Evolutionary conservation across 2,888 invertebrate species (phyloP), one percentile per base, ranked within the genome.

Genomic region (Chalcis sispes): DNA sequence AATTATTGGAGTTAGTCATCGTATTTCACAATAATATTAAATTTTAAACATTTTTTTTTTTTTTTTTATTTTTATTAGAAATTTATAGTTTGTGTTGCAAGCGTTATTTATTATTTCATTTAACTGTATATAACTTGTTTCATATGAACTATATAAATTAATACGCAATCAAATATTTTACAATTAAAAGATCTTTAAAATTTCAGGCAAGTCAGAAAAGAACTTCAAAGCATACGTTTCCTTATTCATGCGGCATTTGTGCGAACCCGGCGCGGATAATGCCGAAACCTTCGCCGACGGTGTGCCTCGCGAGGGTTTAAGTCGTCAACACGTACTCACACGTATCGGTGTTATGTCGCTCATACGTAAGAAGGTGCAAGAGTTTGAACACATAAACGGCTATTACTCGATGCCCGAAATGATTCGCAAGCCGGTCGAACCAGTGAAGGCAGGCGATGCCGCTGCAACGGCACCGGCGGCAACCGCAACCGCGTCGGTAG

Each of bases 221-320:
- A 98, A 98, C 86, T 99, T 98, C 90, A 96, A 97, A 89, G 99
- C 99, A 0, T 99, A 99, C 87, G 98, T 99, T 0, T 98, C 98
- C 0, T 90, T 99, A 23, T 99, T 99, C 88, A 99, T 99, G 99
- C 93, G 99, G 3, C 99, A 99, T 90, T 90, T 99, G 46, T 99
- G 99, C 89, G 99, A 99, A 87, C 99, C 99, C 5, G 99, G 99
- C n/a, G 98, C 98, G 0, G 99, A 99, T 85, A 97, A 97, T 88
- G 94, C 98, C 0, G 99, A 99, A 84, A 95, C 97, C 0, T 99
- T 99, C 89, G 98, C 98, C 2, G 99, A 99, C 87, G 99, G 99
- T 54, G 99, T 99, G 0, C 99, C 99, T 0, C 91, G 99, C 59
- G 99, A 99, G 90, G 98, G 98, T 0, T 90, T 99, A 13, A 98